Evolutionary conservation across 2,888 invertebrate genomes (phyloP).

Genomic region (Tenthredo notha): DNA sequence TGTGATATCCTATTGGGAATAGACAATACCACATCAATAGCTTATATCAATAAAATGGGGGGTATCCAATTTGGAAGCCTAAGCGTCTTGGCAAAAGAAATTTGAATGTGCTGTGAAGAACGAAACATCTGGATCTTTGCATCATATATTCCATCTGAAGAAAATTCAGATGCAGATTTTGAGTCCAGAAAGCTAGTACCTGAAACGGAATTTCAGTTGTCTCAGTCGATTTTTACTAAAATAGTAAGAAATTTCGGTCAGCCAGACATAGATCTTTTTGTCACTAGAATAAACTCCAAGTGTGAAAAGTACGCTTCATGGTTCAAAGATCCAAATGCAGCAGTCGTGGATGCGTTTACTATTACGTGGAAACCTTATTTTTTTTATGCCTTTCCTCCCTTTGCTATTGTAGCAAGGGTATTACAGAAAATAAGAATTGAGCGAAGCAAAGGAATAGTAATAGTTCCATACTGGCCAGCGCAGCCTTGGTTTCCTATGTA

Average conservation of each 20-base stretch:
- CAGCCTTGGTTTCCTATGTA: constrained; percentile 67
- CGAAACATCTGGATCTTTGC: background rate
- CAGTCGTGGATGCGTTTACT: constrained; percentile 65
- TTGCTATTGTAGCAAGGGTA: constrained; percentile 62
- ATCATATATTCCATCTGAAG: background rate
- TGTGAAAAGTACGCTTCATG: constrained; percentile 64
- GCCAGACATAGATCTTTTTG: constrained; percentile 64
- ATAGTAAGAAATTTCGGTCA: constrained; percentile 44
- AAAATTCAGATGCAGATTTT: background rate
- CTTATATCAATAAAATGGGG: constrained; percentile 43
- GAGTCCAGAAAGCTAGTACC: background rate
- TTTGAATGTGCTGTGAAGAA: constrained; percentile 6
- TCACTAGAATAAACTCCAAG: constrained; percentile 63
- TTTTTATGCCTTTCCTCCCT: constrained; percentile 68
- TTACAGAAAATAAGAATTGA: constrained; percentile 66
- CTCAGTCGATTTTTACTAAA: constrained; percentile 17
- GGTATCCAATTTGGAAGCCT: constrained; percentile 40
- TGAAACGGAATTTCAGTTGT: constrained; percentile 60
- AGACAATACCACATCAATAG: constrained; percentile 56
- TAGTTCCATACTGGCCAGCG: constrained; percentile 66
- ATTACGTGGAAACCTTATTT: constrained; percentile 56
- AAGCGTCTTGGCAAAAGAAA: background rate
- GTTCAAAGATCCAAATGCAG: constrained; percentile 61
- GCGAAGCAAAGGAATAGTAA: constrained; percentile 65
- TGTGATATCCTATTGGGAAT: constrained; percentile 55